These are phyloP conservation scores for Tanytarsus gracilentus DNA, from an alignment of 2,888 invertebrate species.

Conservation along the genomic window DNA sequence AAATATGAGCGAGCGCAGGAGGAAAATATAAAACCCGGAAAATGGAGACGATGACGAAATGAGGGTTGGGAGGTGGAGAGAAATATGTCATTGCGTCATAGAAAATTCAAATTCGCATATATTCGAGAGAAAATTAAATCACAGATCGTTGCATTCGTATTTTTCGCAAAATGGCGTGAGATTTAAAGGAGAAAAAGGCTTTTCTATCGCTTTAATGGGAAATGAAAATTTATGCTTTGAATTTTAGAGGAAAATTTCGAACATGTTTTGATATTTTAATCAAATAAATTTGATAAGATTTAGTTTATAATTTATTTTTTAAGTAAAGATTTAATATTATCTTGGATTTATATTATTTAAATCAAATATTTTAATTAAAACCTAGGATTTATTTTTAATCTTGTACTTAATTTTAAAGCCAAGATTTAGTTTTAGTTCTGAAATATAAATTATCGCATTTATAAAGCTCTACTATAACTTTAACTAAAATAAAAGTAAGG, in stretches of 20 bases:
- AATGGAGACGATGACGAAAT: neutral
- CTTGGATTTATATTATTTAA: too few relatives aligned
- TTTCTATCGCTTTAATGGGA: neutral
- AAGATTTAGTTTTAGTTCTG: too few relatives aligned
- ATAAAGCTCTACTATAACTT: too few relatives aligned
- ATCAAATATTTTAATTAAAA: too few relatives aligned
- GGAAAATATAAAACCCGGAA: conserved; percentile 10
- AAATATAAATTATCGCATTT: too few relatives aligned
- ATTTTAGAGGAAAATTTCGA: neutral
- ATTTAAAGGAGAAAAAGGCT: neutral
- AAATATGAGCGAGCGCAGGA: neutral
- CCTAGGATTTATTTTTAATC: too few relatives aligned
- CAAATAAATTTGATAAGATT: too few relatives aligned
- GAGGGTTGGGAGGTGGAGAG: neutral
- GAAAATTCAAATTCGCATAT: conserved; percentile 20
- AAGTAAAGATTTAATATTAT: too few relatives aligned
- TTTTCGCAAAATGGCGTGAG: conserved; percentile 27
- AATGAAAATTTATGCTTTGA: neutral
- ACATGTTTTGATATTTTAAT: neutral
- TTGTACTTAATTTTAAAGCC: too few relatives aligned
- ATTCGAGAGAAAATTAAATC: conserved; percentile 19
- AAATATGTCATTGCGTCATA: conserved; percentile 22
- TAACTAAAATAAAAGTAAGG: too few relatives aligned
- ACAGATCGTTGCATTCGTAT: conserved; percentile 6
- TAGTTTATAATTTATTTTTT: too few relatives aligned